Evolutionary conservation across 2,797 vertebrate species (phyloP), one percentile per base, ranked within the genome.

Genomic region (Enoplosus armatus): DNA sequence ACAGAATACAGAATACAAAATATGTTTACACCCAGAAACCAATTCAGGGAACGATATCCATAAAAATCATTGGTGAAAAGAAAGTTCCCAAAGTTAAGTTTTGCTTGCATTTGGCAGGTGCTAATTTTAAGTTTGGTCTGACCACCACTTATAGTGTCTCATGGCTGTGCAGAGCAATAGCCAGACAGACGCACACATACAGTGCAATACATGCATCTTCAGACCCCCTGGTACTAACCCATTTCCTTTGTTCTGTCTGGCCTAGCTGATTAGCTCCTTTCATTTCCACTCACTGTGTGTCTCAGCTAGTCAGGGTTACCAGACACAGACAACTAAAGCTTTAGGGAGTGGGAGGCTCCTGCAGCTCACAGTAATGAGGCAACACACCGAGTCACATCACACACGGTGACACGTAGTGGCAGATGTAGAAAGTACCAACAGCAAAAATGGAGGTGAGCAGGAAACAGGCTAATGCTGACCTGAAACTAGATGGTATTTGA

Each of bases 351-450:
- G 71, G 37, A 71, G 77, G 79, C 75, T 84, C 76, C 82, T 65
- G 82, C 61, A 72, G 85, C 79, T 82, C 78, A 20, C 63, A 77
- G 70, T 91, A 89, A 92, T 90, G 86, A 90, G 85, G 73, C 78
- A 75, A 87, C 76, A 84, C 73, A 82, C 59, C 41, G 8, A 80
- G 80, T 62, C 82, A 63, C 66, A 76, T 74, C 64, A 72, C 68
- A 82, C 62, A 61, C 24, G 12, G 33, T 76, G 47, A 59, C 75
- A 54, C 50, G 45, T 26, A 27, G 60, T 29, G 43, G 55, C 62
- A 79, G 60, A 77, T 41, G 35, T 47, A 53, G 8, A 65, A 61
- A 51, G 65, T 15, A 78, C 26, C 55, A 74, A 51, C 56, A 41
- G 31, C 22, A 74, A 51, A 75, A 73, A 73, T 47, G 29, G 35